Evolutionary conservation across 2,797 vertebrate genomes (phyloP), one percentile per base, ranked within the genome.

Genomic region (Chloroceryle inda): DNA sequence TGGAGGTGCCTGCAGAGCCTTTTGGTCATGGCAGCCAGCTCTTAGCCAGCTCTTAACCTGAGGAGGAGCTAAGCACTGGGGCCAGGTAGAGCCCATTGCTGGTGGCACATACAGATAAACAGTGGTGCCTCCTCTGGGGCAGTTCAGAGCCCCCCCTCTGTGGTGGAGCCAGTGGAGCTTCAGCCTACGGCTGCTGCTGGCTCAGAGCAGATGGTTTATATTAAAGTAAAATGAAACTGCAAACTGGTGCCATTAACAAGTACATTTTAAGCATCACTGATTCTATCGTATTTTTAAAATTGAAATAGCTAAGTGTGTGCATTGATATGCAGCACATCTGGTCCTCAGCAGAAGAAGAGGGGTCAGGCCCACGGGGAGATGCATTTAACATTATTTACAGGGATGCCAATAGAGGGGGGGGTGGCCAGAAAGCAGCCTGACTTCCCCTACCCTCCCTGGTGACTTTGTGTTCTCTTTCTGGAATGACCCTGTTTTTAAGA

Each of bases 251-350:
- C 89, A 74, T 96, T 96, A 96, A 94, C 97, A 94, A 38, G 33
- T 72, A 86, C 94, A 81, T 97, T 96, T 96, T 87, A 93, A 97
- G 93, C 95, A 83, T 83, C 52, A 5, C 94, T 85, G 97, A 45
- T 93, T 96, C 85, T 45, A 7, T 96, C 45, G 11, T 75, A 29
- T 82, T 92, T 88, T 96, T 78, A 16, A 90, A 77, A 75, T 49
- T 59, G 92, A 79, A 79, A 88, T 75, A 63, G 94, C 84, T 61
- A 31, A 67, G 69, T 85, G 53, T 64, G 62, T 19, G 15, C 61
- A 6, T 14, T 87, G 83, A 73, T 86, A 62, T 29, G 59, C 31
- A 37, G 85, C 84, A 33, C 61, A 74, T 52, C 92, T 85, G 74
- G 74, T 68, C 44, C 72, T 68, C 4, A 3, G 53, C 75, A 42